Percentiles rank a stretch among this genome's conserved stretches.
These are phyloP conservation scores for Pocillopora verrucosa DNA, from an alignment of 64 coral and sea anemone genomes.

Conservation along the genomic window DNA sequence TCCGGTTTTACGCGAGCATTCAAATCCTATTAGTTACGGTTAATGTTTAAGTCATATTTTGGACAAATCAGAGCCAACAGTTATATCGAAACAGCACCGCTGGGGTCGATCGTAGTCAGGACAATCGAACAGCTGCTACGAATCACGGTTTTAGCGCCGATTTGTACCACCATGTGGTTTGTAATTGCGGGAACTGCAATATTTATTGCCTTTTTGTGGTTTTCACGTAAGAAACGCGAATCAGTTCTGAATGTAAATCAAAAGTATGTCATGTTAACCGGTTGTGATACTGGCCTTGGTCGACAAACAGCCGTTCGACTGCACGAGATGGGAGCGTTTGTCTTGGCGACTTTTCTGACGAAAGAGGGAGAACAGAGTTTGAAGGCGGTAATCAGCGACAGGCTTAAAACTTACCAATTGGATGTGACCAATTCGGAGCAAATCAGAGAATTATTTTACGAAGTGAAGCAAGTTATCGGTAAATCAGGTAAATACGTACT, in stretches of 20 bases:
- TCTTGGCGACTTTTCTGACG: constrained; percentile 50
- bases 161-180: neutral
- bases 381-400: constrained; percentile 15
- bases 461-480: constrained; percentile 1
- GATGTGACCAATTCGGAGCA: constrained; percentile 52
- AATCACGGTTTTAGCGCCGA: no score
- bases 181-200: neutral
- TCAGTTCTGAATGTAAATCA: neutral
- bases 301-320: constrained; percentile 20
- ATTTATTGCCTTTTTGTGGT: neutral
- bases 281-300: constrained; percentile 52
- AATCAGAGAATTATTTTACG: neutral
- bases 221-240: neutral
- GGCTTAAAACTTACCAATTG: constrained; percentile 8
- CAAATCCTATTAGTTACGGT: no score
- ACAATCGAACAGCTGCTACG: no score
- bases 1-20: no score
- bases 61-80: no score
- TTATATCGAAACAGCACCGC: no score
- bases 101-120: no score
- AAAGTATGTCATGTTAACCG: constrained; percentile 51
- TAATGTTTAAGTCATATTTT: no score
- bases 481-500: neutral
- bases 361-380: constrained; percentile 48
- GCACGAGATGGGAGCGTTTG: constrained; percentile 44